Evolutionary conservation across 2,113 vertebrate species (phyloP).

Genomic region (Microcebus griseorufus): DNA sequence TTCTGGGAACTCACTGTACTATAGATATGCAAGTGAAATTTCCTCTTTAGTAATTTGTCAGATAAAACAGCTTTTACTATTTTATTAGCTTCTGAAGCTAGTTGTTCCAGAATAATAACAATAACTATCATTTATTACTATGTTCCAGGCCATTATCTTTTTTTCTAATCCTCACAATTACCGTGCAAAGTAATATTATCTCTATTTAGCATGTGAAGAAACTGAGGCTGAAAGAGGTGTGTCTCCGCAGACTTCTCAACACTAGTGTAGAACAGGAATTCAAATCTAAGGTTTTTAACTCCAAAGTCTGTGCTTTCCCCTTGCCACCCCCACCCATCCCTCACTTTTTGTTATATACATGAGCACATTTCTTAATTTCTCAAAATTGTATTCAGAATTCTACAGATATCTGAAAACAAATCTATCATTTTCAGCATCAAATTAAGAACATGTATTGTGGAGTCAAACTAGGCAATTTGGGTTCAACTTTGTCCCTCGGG

Average conservation of each 20-base stretch:
- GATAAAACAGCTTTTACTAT: neutral
- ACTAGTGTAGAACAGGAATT: neutral
- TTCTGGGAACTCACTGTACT: neutral
- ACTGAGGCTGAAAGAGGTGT: neutral
- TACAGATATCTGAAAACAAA: conserved; percentile 45
- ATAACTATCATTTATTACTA: neutral
- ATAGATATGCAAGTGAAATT: neutral
- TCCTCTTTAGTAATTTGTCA: neutral
- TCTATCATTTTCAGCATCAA: neutral
- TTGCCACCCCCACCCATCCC: neutral
- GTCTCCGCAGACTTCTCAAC: neutral
- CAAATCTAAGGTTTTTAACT: neutral
- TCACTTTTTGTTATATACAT: neutral
- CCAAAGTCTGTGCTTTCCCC: neutral
- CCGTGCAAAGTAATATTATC: neutral
- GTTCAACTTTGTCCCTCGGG: neutral
- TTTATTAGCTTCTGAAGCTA: conserved; percentile 26
- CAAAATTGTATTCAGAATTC: neutral
- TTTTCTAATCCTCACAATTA: conserved; percentile 30
- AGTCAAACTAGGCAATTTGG: neutral
- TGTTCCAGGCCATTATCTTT: neutral
- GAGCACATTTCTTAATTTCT: neutral
- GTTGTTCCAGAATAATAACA: neutral
- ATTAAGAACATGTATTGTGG: neutral
- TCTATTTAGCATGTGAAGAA: conserved; percentile 24